Conservation (phyloP, 2,888 invertebrate genomes). For the Agonopterix heracliana region DNA sequence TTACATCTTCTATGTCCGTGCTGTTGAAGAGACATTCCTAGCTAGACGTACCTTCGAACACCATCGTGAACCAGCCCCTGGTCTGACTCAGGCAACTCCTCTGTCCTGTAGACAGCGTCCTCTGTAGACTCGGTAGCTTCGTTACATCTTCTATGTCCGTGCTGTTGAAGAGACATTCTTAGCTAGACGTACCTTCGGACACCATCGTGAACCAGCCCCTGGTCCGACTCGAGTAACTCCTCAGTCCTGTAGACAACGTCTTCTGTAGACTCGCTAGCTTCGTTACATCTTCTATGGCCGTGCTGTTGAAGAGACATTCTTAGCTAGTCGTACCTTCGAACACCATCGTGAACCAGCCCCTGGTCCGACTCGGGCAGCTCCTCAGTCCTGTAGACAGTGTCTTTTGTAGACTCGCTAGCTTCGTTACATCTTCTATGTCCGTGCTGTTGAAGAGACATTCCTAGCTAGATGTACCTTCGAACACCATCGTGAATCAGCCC, state of each 20-base stretch:
- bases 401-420: slow-evolving; percentile 43
- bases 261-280: slow-evolving; percentile 45
- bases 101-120: slow-evolving; percentile 23
- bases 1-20: slow-evolving; percentile 14
- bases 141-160: slow-evolving; percentile 14
- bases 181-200: not conserved
- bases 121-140: slow-evolving; percentile 45
- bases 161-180: slow-evolving; percentile 40
- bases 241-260: slow-evolving; percentile 25
- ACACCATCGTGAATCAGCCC: slow-evolving; percentile 16
- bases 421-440: slow-evolving; percentile 18
- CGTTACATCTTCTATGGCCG: slow-evolving; percentile 14
- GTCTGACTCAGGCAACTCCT: slow-evolving; percentile 47
- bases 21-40: slow-evolving; percentile 59
- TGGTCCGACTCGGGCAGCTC: slow-evolving; percentile 49
- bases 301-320: slow-evolving; percentile 54
- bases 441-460: slow-evolving; percentile 41
- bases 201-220: slow-evolving; percentile 20
- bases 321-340: no score
- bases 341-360: slow-evolving; percentile 17
- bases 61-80: slow-evolving; percentile 22
- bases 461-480: not conserved
- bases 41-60: no score
- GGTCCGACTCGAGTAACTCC: slow-evolving; percentile 47
- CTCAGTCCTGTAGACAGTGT: slow-evolving; percentile 24